phyloP scores from a whole-genome alignment of 2,888 invertebrate species.

The Microctonus brassicae region DNA sequence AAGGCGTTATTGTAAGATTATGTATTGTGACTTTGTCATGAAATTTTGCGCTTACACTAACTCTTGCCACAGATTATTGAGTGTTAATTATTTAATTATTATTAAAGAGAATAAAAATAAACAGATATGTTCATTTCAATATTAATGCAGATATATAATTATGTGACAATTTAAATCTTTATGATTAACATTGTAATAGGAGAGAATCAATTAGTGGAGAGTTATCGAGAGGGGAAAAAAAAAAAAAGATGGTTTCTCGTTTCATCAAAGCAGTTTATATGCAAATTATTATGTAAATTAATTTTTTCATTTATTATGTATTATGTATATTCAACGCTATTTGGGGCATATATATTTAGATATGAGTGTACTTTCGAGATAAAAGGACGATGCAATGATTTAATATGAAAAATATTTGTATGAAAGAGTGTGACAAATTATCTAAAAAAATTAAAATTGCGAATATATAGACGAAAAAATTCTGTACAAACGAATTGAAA shows the following conservation, averaged over 20 bases:
- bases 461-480: constrained; percentile 11
- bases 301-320: background rate
- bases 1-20: background rate
- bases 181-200: background rate
- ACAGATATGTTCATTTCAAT: background rate
- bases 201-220: background rate
- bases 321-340: background rate
- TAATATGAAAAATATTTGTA: background rate
- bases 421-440: background rate
- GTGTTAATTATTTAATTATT: background rate
- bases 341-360: background rate
- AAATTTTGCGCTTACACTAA: background rate
- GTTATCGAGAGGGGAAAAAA: background rate
- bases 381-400: constrained; percentile 33
- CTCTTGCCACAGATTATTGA: background rate
- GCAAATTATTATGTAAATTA: background rate
- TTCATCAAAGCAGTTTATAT: background rate
- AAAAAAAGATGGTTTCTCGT: background rate
- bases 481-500: constrained; percentile 23
- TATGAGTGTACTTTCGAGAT: constrained; percentile 11
- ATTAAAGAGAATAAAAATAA: background rate
- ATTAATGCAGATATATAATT: background rate
- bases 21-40: background rate
- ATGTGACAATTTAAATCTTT: background rate
- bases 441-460: background rate